phyloP scores from a whole-genome alignment of 2,797 vertebrate species.

The Lerista edwardsae region DNA sequence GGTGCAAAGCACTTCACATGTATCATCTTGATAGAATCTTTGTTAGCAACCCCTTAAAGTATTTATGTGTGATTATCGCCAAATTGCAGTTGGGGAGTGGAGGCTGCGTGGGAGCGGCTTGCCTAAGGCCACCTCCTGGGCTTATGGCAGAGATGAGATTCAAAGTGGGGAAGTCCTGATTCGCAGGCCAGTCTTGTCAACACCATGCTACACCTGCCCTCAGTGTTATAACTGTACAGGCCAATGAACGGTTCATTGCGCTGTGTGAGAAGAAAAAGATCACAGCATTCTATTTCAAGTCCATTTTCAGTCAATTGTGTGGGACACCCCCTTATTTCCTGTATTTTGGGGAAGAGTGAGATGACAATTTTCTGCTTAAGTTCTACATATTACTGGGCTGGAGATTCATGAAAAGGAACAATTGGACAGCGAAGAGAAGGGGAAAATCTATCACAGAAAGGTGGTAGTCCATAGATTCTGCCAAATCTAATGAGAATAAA shows the following conservation, averaged over 20 bases:
- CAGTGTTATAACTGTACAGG: neutral
- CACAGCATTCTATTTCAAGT: neutral
- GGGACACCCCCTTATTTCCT: conserved; percentile 4
- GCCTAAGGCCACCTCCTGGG: too few relatives aligned
- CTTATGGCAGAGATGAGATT: too few relatives aligned
- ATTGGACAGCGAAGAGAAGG: neutral
- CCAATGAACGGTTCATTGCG: neutral
- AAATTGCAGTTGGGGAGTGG: too few relatives aligned
- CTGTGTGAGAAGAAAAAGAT: neutral
- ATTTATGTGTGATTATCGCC: too few relatives aligned
- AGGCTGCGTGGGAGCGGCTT: too few relatives aligned
- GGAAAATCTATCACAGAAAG: neutral
- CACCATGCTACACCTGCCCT: too few relatives aligned
- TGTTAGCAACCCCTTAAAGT: too few relatives aligned
- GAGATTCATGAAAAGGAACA: neutral
- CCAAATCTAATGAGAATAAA: neutral
- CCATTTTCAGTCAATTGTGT: neutral
- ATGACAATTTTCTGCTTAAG: neutral
- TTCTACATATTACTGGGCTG: neutral
- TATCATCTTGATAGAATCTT: too few relatives aligned
- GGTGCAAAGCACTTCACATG: too few relatives aligned
- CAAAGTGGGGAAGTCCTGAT: too few relatives aligned
- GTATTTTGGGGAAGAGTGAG: conserved; percentile 23
- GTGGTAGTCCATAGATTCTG: neutral
- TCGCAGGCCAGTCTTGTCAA: too few relatives aligned